phyloP scores from a whole-genome alignment of 2,888 invertebrate species.

The Tholera decimalis region DNA sequence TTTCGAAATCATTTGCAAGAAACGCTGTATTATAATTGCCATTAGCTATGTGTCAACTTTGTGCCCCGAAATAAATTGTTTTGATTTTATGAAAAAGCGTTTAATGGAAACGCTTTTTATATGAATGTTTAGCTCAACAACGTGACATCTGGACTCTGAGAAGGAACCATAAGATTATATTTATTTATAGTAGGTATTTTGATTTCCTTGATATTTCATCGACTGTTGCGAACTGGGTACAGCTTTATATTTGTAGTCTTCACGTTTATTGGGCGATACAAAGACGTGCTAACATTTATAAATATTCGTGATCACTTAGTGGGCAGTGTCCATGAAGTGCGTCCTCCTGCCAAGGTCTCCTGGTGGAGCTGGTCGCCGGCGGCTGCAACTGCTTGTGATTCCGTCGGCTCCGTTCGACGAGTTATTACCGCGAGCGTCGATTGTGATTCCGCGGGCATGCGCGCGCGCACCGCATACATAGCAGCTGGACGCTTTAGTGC shows the following conservation, averaged over 20 bases:
- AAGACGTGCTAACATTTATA: conserved; percentile 13
- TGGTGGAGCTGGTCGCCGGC: conserved; percentile 23
- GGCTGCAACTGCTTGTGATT: conserved; percentile 73
- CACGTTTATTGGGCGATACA: not conserved
- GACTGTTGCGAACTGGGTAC: not conserved
- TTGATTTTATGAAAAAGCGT: conserved; percentile 13
- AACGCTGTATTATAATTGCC: conserved; percentile 70
- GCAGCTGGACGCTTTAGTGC: conserved; percentile 63
- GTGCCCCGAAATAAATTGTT: conserved; percentile 31
- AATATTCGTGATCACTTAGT: conserved; percentile 16
- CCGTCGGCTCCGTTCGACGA: conserved; percentile 72
- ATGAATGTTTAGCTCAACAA: conserved; percentile 7
- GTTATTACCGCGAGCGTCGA: conserved; percentile 79
- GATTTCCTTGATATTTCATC: not conserved
- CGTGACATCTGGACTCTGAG: not conserved
- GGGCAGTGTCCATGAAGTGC: conserved; percentile 4
- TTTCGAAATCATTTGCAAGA: conserved; percentile 61
- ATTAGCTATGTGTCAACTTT: conserved; percentile 60
- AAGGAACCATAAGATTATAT: not conserved
- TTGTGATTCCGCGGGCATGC: conserved; percentile 78
- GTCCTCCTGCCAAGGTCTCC: conserved; percentile 54
- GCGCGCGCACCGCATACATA: conserved; percentile 71
- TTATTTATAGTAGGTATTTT: no score
- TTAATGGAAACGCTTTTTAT: not conserved
- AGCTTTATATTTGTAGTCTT: not conserved